Evolutionary conservation across 2,888 invertebrate species (phyloP).

Genomic region (Timema cristinae): DNA sequence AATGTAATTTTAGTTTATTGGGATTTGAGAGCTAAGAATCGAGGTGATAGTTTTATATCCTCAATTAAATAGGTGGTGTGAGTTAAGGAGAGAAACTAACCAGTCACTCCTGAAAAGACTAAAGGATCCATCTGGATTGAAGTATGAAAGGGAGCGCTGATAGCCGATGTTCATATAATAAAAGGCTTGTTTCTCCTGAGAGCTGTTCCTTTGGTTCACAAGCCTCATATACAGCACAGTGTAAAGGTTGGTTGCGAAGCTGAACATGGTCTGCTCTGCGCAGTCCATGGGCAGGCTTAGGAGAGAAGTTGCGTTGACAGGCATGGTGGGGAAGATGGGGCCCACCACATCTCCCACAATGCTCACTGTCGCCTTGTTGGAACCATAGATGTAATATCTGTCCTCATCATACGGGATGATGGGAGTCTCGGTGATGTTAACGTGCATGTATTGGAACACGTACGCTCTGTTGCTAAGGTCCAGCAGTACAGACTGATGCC

Average conservation of each 20-base stretch:
- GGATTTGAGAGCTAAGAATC: too few relatives aligned
- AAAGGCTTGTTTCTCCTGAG: constrained; percentile 76
- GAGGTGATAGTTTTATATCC: too few relatives aligned
- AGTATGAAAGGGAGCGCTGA: constrained; percentile 85
- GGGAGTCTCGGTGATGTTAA: constrained; percentile 90
- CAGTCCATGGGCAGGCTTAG: constrained; percentile 71
- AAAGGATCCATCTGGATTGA: constrained; percentile 88
- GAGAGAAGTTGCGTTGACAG: constrained; percentile 79
- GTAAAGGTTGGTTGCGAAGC: constrained; percentile 92
- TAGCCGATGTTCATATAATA: constrained; percentile 85
- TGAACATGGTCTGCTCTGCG: constrained; percentile 94
- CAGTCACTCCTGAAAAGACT: constrained; percentile 88
- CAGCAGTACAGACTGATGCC: constrained; percentile 87
- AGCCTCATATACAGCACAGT: constrained; percentile 86
- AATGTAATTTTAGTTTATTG: too few relatives aligned
- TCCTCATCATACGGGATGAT: constrained; percentile 87
- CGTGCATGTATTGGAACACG: constrained; percentile 92
- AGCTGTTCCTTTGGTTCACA: constrained; percentile 81
- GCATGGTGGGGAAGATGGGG: constrained; percentile 89
- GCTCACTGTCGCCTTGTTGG: constrained; percentile 78
- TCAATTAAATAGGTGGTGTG: too few relatives aligned
- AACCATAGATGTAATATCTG: constrained; percentile 91
- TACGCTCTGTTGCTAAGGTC: constrained; percentile 90
- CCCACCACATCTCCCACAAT: constrained; percentile 90
- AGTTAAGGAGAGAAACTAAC: constrained; percentile 47